Percentiles rank a stretch among this genome's conserved stretches.
These are phyloP conservation scores for Pelosia muscerda DNA, from an alignment of 2,888 invertebrate species.

Conservation along the genomic window DNA sequence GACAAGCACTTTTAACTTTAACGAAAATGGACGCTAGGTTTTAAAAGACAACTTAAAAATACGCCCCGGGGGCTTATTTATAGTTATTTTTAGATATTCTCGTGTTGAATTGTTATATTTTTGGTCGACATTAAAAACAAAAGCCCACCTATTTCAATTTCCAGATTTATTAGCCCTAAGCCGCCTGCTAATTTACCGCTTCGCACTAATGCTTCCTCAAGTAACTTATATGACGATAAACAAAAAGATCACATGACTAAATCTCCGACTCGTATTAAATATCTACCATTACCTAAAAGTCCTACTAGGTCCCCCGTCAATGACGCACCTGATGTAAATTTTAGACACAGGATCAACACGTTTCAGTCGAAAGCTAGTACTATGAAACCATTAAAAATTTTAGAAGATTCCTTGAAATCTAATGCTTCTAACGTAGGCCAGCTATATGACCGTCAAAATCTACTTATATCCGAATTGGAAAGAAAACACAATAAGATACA, in stretches of 20 bases:
- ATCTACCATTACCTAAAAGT: slow-evolving; percentile 45
- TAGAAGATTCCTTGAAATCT: slow-evolving; percentile 30
- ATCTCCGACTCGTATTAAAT: slow-evolving; percentile 30
- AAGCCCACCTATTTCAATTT: slow-evolving; percentile 50
- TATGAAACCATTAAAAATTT: slow-evolving; percentile 33
- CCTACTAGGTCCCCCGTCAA: slow-evolving; percentile 21
- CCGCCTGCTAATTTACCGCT: slow-evolving; percentile 43
- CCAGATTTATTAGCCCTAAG: slow-evolving; percentile 48
- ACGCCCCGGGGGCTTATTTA: not conserved
- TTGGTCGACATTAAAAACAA: not conserved
- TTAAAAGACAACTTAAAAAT: slow-evolving; percentile 34
- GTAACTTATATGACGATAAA: slow-evolving; percentile 37
- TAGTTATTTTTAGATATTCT: not conserved
- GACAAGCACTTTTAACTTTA: slow-evolving; percentile 57
- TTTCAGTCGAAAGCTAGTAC: slow-evolving; percentile 27
- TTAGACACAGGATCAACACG: slow-evolving; percentile 47
- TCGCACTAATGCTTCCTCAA: slow-evolving; percentile 53
- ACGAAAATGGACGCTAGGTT: slow-evolving; percentile 37
- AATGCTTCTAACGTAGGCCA: slow-evolving; percentile 22
- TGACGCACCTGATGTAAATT: slow-evolving; percentile 32
- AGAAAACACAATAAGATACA: slow-evolving; percentile 25
- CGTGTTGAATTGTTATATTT: not conserved
- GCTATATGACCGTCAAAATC: slow-evolving; percentile 30
- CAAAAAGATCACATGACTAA: slow-evolving; percentile 53
- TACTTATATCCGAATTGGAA: slow-evolving; percentile 40